A percentile compares a stretch with the other conserved stretches of the same genome.
Evolutionary conservation across 2,797 vertebrate genomes (phyloP).

Genomic region (Carduelis carduelis): DNA sequence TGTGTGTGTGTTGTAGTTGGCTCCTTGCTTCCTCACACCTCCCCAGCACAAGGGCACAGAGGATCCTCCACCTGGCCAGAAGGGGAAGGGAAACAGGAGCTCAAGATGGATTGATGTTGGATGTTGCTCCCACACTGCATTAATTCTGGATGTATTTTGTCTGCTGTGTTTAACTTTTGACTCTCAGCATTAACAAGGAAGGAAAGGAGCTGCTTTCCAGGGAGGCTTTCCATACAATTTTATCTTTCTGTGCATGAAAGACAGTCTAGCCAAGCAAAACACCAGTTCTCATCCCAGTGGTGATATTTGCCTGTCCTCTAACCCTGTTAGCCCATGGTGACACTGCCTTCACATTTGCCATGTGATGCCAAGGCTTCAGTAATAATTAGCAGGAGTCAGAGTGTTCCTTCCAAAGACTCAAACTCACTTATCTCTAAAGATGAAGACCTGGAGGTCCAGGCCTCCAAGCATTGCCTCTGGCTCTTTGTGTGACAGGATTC

Average conservation of each 20-base stretch:
- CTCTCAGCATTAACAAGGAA: not conserved
- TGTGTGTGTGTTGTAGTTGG: not conserved
- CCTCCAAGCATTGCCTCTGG: not conserved
- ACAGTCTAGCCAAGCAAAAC: not conserved
- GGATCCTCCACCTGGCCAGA: not conserved
- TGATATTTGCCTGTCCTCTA: not conserved
- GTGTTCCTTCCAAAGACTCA: not conserved
- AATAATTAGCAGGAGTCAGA: not conserved
- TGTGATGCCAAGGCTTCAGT: not conserved
- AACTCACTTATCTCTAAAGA: not conserved
- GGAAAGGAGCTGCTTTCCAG: not conserved
- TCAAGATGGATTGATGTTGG: not conserved
- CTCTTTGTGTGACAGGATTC: not conserved
- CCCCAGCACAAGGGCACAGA: not conserved
- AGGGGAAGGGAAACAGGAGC: not conserved
- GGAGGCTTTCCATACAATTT: not conserved
- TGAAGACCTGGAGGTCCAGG: not conserved
- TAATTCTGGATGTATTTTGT: not conserved
- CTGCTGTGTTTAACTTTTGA: not conserved
- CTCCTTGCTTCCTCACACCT: not conserved
- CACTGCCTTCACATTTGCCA: not conserved
- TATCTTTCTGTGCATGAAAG: not conserved
- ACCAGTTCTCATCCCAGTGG: not conserved
- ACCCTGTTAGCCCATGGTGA: not conserved
- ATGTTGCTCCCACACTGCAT: not conserved